A percentile compares a stretch with the other conserved stretches of the same genome.
Conservation (phyloP, 30 jellyfish, hydroid and myxozoan species). For the Chironex yamaguchii region DNA sequence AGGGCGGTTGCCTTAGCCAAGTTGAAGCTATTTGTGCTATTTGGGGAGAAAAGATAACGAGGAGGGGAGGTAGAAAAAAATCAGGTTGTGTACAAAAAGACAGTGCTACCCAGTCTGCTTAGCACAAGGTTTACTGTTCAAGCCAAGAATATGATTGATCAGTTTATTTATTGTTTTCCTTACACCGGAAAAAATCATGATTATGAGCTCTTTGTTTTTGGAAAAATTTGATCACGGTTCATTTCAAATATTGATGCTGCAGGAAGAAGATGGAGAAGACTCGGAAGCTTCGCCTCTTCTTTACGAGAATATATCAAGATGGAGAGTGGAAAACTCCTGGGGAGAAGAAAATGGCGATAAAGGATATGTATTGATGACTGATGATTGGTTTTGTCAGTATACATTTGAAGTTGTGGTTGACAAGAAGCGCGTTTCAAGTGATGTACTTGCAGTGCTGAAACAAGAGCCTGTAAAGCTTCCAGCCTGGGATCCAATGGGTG, state of each 20-base stretch:
- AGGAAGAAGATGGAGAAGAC: slow-evolving; percentile 21
- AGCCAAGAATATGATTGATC: too few relatives aligned
- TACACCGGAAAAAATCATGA: too few relatives aligned
- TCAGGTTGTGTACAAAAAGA: too few relatives aligned
- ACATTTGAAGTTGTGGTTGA: slow-evolving; percentile 66
- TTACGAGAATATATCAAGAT: slow-evolving; percentile 50
- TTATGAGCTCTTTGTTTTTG: too few relatives aligned
- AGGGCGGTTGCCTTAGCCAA: too few relatives aligned
- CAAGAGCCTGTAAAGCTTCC: slow-evolving; percentile 73
- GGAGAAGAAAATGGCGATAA: slow-evolving; percentile 79
- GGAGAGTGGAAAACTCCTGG: slow-evolving; percentile 87
- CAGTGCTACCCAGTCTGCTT: too few relatives aligned
- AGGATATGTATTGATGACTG: slow-evolving; percentile 74
- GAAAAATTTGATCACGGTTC: not conserved
- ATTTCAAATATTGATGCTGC: not conserved
- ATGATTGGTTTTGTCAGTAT: slow-evolving; percentile 73
- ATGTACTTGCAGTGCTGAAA: slow-evolving; percentile 45
- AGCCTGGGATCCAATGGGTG: slow-evolving; percentile 87
- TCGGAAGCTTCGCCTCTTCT: not conserved
- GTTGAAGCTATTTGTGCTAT: too few relatives aligned
- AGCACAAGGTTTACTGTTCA: too few relatives aligned
- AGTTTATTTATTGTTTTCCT: too few relatives aligned
- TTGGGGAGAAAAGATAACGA: too few relatives aligned
- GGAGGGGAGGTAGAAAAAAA: too few relatives aligned
- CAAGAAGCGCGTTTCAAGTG: slow-evolving; percentile 62